These are phyloP conservation scores for Grantiella picta DNA, from an alignment of 2,113 vertebrate species.

Conservation along the genomic window DNA sequence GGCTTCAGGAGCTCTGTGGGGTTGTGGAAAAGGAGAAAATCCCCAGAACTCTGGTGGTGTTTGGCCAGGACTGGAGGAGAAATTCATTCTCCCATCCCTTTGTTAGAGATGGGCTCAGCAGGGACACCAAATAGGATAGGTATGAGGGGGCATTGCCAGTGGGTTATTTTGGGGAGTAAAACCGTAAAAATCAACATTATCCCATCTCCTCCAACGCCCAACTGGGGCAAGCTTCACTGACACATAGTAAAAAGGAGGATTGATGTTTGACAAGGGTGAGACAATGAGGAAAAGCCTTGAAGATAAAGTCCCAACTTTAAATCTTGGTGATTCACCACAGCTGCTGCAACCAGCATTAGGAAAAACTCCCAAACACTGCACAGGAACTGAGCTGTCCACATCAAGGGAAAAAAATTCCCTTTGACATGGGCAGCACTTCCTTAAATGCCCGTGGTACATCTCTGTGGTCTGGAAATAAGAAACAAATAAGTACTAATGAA, in stretches of 20 bases:
- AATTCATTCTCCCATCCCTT: neutral
- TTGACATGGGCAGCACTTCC: neutral
- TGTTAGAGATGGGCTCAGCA: neutral
- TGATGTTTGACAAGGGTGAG: neutral
- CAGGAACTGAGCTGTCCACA: neutral
- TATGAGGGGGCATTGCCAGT: neutral
- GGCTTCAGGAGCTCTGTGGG: neutral
- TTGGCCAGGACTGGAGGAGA: neutral
- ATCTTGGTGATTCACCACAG: neutral
- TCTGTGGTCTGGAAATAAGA: neutral
- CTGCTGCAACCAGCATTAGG: neutral
- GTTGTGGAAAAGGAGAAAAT: neutral
- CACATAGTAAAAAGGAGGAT: fast-evolving
- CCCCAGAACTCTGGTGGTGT: neutral
- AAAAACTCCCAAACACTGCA: neutral
- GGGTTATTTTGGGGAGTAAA: neutral
- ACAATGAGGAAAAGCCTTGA: neutral
- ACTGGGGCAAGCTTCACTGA: neutral
- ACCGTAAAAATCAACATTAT: neutral
- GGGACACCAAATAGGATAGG: neutral
- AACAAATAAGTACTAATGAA: constrained; percentile 34
- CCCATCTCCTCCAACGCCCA: neutral
- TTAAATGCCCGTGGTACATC: neutral
- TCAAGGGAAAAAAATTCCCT: neutral
- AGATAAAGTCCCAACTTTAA: neutral